Percentiles rank a stretch among this genome's conserved stretches.
Evolutionary conservation across 2,113 vertebrate species (phyloP).

Genomic region (Petaurus breviceps): DNA sequence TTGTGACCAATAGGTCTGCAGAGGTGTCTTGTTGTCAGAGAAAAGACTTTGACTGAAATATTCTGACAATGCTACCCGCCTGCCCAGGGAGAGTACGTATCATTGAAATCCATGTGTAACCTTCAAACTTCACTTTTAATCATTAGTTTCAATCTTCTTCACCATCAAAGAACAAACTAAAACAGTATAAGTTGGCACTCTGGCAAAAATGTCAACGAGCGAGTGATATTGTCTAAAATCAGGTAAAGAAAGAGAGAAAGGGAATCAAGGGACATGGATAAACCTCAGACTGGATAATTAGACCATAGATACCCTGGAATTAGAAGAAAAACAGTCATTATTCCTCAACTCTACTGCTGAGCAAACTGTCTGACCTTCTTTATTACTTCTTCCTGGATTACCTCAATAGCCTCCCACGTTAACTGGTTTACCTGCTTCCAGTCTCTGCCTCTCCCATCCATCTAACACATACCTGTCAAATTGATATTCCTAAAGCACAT

Average conservation of each 20-base stretch:
- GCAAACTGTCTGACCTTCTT: not conserved
- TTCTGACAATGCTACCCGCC: conserved; percentile 29
- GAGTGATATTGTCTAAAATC: not conserved
- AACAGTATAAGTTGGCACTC: not conserved
- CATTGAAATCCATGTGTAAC: not conserved
- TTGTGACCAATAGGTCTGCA: conserved; percentile 13
- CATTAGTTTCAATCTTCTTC: conserved; percentile 2
- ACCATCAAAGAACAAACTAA: not conserved
- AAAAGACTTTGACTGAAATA: conserved; percentile 35
- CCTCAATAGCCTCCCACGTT: not conserved
- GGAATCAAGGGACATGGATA: conserved; percentile 15
- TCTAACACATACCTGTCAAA: not conserved
- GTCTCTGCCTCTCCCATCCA: not conserved
- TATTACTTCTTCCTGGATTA: not conserved
- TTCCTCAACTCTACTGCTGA: not conserved
- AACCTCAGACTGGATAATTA: not conserved
- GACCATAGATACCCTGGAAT: not conserved
- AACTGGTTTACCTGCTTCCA: not conserved
- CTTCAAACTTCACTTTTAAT: not conserved
- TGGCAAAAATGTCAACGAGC: not conserved
- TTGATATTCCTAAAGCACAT: not conserved
- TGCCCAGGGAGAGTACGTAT: not conserved
- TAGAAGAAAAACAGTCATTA: not conserved
- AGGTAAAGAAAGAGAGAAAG: not conserved
- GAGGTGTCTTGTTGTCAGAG: conserved; percentile 54